Conservation (phyloP, 2,888 invertebrate genomes). For the Odontocolon sp. region DNA sequence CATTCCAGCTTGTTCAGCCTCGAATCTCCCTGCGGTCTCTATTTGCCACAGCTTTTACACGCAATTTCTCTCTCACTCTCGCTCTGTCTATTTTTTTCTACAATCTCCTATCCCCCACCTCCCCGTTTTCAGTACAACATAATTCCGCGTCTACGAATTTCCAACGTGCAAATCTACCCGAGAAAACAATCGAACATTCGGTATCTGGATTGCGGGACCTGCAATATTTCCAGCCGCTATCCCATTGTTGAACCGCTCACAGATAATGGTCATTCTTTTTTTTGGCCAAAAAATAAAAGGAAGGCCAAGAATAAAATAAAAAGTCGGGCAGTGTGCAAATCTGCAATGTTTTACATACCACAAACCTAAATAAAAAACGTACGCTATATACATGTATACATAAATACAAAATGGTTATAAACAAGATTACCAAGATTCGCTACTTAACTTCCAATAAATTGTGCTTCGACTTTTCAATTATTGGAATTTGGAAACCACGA, state of each 20-base stretch:
- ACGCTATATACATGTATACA: background rate
- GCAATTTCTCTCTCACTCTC: background rate
- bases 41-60: conserved; percentile 15
- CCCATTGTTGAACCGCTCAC: conserved; percentile 36
- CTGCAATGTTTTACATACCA: background rate
- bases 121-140: conserved; percentile 4
- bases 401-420: no score
- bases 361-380: background rate
- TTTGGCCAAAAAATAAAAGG: background rate
- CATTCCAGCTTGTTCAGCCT: conserved; percentile 38
- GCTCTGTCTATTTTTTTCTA: conserved; percentile 14
- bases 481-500: conserved; percentile 35
- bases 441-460: no score
- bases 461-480: conserved; percentile 9
- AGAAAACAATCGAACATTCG: conserved; percentile 56
- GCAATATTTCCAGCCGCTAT: conserved; percentile 27
- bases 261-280: conserved; percentile 24
- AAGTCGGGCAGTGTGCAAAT: conserved; percentile 68
- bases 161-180: conserved; percentile 12
- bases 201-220: conserved; percentile 9
- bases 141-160: conserved; percentile 38
- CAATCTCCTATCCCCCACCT: conserved; percentile 7
- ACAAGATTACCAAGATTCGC: no score
- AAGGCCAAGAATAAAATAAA: conserved; percentile 20
- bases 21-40: conserved; percentile 29